A percentile compares a stretch with the other conserved stretches of the same genome.
Evolutionary conservation across 2,888 invertebrate genomes (phyloP).

Genomic region (Lasiommata megera): DNA sequence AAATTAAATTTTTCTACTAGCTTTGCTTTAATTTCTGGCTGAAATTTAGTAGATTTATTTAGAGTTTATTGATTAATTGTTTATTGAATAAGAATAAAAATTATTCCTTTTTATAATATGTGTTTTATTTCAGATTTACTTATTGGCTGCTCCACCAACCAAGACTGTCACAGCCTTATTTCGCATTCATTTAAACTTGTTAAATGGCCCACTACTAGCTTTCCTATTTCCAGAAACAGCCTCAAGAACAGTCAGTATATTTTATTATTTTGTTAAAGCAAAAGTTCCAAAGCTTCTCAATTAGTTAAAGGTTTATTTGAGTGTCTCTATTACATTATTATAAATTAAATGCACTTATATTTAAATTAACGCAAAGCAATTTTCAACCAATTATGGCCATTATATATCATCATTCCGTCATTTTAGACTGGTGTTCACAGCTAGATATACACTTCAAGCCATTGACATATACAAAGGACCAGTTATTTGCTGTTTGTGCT

Average conservation of each 20-base stretch:
- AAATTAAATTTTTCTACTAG: no score
- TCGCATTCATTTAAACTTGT: constrained; percentile 94
- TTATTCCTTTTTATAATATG: neutral
- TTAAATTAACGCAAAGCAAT: neutral
- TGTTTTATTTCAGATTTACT: constrained; percentile 87
- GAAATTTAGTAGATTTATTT: no score
- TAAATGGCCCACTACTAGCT: constrained; percentile 96
- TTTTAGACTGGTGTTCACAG: constrained; percentile 13
- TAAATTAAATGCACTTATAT: neutral
- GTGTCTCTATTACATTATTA: neutral
- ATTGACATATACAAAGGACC: constrained; percentile 7
- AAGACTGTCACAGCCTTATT: constrained; percentile 90
- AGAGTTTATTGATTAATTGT: no score
- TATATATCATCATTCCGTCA: constrained; percentile 3
- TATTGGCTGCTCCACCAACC: constrained; percentile 93
- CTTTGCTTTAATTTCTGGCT: no score
- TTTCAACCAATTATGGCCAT: neutral
- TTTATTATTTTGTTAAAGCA: neutral
- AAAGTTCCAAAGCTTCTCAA: neutral
- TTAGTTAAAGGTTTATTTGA: neutral
- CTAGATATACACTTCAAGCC: constrained; percentile 7
- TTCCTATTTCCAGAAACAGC: constrained; percentile 97
- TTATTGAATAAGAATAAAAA: constrained; percentile 3
- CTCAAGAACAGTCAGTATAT: constrained; percentile 87
- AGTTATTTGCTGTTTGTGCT: constrained; percentile 6